A percentile compares a stretch with the other conserved stretches of the same genome.
These are phyloP conservation scores for Nibea coibor DNA, from an alignment of 2,113 vertebrate species.

Conservation along the genomic window DNA sequence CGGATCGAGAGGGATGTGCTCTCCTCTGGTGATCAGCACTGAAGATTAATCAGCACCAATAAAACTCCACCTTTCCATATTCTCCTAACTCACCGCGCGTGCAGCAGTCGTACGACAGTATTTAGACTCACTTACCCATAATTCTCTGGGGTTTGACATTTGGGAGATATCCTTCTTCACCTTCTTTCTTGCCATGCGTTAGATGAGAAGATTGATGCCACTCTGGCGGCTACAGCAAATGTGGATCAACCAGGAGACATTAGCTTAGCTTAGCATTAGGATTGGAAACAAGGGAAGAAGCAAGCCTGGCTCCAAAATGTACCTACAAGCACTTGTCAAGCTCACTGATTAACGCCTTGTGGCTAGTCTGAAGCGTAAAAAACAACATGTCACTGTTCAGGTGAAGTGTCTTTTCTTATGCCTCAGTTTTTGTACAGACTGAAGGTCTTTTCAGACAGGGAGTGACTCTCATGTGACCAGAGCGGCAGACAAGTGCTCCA, in stretches of 20 bases:
- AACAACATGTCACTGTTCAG: too few relatives aligned
- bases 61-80: conserved; percentile 43
- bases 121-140: conserved; percentile 6
- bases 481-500: too few relatives aligned
- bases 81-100: not conserved
- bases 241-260: not conserved
- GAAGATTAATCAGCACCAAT: conserved; percentile 67
- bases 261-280: not conserved
- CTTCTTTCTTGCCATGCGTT: not conserved
- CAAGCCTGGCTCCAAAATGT: too few relatives aligned
- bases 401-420: too few relatives aligned
- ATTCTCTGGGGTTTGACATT: conserved; percentile 7
- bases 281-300: not conserved
- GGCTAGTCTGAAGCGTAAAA: not conserved
- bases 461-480: too few relatives aligned
- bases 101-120: not conserved
- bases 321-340: not conserved
- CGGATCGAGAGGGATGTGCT: conserved; percentile 62
- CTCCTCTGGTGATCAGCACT: conserved; percentile 62
- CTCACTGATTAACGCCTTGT: not conserved
- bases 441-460: too few relatives aligned
- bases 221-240: not conserved
- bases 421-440: too few relatives aligned
- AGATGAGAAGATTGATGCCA: not conserved
- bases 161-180: not conserved